Conservation (phyloP, 1,140 invertebrate genomes). For the Brachionus rotundiformis region DNA sequence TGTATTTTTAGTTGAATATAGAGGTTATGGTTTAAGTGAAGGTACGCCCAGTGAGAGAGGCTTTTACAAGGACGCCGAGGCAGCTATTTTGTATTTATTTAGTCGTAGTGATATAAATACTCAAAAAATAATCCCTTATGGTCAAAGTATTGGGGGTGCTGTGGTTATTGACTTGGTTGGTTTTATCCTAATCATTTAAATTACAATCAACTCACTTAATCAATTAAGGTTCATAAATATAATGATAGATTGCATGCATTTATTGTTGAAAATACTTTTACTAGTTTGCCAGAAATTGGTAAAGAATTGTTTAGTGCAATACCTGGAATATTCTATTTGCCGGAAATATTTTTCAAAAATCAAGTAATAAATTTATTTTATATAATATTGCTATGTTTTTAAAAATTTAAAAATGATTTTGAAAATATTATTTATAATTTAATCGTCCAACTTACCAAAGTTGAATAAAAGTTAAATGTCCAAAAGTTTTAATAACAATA, state of each 20-base stretch:
- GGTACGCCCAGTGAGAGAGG: constrained; percentile 80
- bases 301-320: constrained; percentile 15
- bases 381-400: too few relatives aligned
- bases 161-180: constrained; percentile 81
- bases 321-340: constrained; percentile 25
- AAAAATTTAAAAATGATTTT: too few relatives aligned
- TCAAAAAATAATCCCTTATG: constrained; percentile 85
- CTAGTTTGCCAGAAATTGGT: constrained; percentile 83
- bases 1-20: constrained; percentile 84
- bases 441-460: too few relatives aligned
- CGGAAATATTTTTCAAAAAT: constrained; percentile 45
- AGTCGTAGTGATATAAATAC: constrained; percentile 77
- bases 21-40: constrained; percentile 89
- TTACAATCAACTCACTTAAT: not conserved
- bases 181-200: constrained; percentile 61
- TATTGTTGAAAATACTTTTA: constrained; percentile 91
- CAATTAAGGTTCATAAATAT: constrained; percentile 67
- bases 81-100: constrained; percentile 80
- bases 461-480: too few relatives aligned
- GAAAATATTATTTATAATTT: too few relatives aligned
- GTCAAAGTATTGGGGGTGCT: constrained; percentile 82
- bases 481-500: too few relatives aligned
- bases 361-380: too few relatives aligned
- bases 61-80: constrained; percentile 81
- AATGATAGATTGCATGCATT: constrained; percentile 72